A percentile compares a stretch with the other conserved stretches of the same genome.
Conservation (phyloP, 2,113 vertebrate genomes). For the Noturus placidus region DNA sequence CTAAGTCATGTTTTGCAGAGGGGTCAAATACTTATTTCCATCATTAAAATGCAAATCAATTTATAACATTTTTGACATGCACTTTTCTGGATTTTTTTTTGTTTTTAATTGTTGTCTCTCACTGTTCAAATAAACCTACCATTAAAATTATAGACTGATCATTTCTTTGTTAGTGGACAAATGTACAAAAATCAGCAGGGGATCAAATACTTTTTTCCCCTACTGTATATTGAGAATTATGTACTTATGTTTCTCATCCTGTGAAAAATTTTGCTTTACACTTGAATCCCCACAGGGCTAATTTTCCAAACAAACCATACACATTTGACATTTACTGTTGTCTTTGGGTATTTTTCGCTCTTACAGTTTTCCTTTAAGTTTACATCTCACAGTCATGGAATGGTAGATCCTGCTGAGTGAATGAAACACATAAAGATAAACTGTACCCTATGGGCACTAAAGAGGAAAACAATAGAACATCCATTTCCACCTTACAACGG, state of each 20-base stretch:
- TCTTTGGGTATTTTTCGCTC: not conserved
- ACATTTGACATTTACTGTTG: not conserved
- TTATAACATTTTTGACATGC: too few relatives aligned
- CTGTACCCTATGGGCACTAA: conserved; percentile 22
- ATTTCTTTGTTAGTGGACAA: too few relatives aligned
- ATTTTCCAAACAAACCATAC: not conserved
- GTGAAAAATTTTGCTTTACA: not conserved
- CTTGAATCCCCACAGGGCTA: too few relatives aligned
- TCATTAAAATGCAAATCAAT: too few relatives aligned
- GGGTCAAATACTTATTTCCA: too few relatives aligned
- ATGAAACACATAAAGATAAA: conserved; percentile 33
- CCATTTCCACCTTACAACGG: conserved; percentile 47
- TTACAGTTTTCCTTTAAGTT: conserved; percentile 12
- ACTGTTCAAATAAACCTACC: too few relatives aligned
- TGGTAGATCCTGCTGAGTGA: conserved; percentile 10
- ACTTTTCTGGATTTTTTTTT: too few relatives aligned
- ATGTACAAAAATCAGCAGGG: too few relatives aligned
- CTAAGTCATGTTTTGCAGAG: too few relatives aligned
- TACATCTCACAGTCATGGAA: not conserved
- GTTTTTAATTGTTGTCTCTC: too few relatives aligned
- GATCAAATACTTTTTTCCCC: too few relatives aligned
- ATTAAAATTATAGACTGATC: too few relatives aligned
- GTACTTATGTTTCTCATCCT: not conserved
- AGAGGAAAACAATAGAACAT: conserved; percentile 50
- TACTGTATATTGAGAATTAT: not conserved